Base-by-base conservation (phyloP, 2,113 vertebrate species). In the Sinocyclocheilus grahami region DNA sequence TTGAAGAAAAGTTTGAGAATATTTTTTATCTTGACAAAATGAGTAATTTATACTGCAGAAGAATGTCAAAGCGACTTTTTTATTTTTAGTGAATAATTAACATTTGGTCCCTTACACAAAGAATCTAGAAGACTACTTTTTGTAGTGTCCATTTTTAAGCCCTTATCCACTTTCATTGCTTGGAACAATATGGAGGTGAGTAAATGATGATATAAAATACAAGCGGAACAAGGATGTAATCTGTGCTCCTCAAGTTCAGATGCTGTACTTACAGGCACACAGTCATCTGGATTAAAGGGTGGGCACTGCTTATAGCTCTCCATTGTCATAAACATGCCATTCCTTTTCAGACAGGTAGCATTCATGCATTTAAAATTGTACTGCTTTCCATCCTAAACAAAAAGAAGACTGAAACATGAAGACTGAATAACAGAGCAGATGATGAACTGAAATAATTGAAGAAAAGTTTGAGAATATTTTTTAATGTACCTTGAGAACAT, bases 261-360 rank as follows among this genome's bases (percentile, higher is more conserved):
- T 39, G 1, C 1, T 42, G 10, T 24, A 75, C 39, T 75, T 74
- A 74, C 72, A 6, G 20, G 4, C 22, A 13, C 39, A 75, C 72
- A 75, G 20, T 75, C 72, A 75, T 46, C 72, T 75, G 2, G 39
- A 46, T 75, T 75, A 24, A 75, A 75, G 39, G 22, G 11, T 0
- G 96, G 96, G 76, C 97, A 99, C 42, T 94, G 92, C 63, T 95
- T 95, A 14, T 92, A 89, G 75, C 96, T 95, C 14, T 89, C 84
- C 0, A 94, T 93, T 0, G 92, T 91, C 11, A 96, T 91, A 55
- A 96, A 93, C 62, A 93, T 94, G 2, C 89, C 89, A 8, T 90
- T 90, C 14, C 88, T 27, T 14, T 88, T 88, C 37, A 92, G 0
- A 11, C 98, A 99, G 84, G 89, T 95, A 84, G 96, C 96, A 80